phyloP scores from a whole-genome alignment of 35 echinoderm and acorn worm species.

The Diadema setosum region DNA sequence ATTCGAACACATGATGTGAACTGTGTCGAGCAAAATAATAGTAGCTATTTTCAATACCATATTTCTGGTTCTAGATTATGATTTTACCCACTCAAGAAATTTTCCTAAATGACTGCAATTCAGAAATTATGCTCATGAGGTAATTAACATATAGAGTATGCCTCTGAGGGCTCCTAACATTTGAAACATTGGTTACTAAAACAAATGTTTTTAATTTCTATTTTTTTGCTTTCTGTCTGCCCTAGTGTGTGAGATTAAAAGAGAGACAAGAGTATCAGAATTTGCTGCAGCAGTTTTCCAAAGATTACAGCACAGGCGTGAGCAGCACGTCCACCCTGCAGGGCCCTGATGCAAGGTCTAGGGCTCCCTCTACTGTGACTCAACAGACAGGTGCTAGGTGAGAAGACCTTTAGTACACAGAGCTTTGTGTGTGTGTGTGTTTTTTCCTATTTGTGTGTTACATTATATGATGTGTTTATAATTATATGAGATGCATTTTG shows the following conservation, averaged over 20 bases:
- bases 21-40: not conserved
- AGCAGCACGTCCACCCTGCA: not conserved
- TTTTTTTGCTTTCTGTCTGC: not conserved
- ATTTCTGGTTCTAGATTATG: not conserved
- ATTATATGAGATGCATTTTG: too few relatives aligned
- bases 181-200: not conserved
- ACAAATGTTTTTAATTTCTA: not conserved
- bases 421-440: too few relatives aligned
- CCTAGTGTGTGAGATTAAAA: slow-evolving; percentile 67
- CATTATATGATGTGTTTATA: too few relatives aligned
- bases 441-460: too few relatives aligned
- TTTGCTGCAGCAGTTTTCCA: slow-evolving; percentile 74
- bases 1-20: not conserved
- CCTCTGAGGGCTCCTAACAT: not conserved
- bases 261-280: slow-evolving; percentile 72
- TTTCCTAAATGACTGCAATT: not conserved
- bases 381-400: too few relatives aligned
- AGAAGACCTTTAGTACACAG: too few relatives aligned
- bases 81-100: not conserved
- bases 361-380: not conserved
- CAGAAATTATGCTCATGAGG: too few relatives aligned
- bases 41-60: not conserved
- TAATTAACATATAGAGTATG: not conserved
- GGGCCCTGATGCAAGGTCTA: not conserved
- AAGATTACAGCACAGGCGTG: not conserved